Percentiles rank a stretch among this genome's conserved stretches.
Conservation (phyloP, 2,797 vertebrate species). For the Neoniphon sammara region DNA sequence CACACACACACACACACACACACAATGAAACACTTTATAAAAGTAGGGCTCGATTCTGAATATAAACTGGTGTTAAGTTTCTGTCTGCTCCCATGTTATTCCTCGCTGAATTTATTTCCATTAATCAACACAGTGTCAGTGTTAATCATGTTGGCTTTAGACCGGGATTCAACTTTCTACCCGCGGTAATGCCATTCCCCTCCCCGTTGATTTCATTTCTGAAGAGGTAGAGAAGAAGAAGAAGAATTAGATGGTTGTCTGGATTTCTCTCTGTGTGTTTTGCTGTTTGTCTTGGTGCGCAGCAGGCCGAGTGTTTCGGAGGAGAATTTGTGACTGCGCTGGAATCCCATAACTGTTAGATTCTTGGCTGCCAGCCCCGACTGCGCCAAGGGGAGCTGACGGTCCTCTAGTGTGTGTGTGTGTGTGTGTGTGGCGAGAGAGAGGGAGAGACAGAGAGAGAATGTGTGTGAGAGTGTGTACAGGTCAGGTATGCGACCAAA, state of each 20-base stretch:
- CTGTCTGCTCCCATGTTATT: conserved; percentile 51
- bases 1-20: conserved; percentile 13
- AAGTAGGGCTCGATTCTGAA: conserved; percentile 27
- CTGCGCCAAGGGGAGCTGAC: conserved; percentile 4
- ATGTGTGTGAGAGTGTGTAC: conserved; percentile 4
- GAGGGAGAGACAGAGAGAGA: too few relatives aligned
- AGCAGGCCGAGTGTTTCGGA: conserved; percentile 28
- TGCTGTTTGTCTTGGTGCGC: not conserved
- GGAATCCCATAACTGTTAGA: conserved; percentile 58
- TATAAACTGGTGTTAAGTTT: conserved; percentile 44
- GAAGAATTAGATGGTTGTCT: conserved; percentile 26
- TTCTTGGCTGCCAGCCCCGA: conserved; percentile 43
- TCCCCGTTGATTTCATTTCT: conserved; percentile 29
- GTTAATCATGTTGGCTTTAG: conserved; percentile 12
- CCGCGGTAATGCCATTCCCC: conserved; percentile 5
- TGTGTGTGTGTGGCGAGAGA: conserved; percentile 18
- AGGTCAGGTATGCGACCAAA: conserved; percentile 25
- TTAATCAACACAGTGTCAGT: conserved; percentile 55
- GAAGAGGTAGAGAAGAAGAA: not conserved
- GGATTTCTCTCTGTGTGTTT: conserved; percentile 29
- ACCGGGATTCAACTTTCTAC: not conserved
- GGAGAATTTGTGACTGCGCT: conserved; percentile 33
- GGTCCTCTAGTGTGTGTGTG: conserved; percentile 12
- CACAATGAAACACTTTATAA: conserved; percentile 47
- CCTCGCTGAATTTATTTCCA: conserved; percentile 40